Evolutionary conservation across 2,113 vertebrate genomes (phyloP), one percentile per base, ranked within the genome.

Genomic region (rat (Rattus norvegicus)): DNA sequence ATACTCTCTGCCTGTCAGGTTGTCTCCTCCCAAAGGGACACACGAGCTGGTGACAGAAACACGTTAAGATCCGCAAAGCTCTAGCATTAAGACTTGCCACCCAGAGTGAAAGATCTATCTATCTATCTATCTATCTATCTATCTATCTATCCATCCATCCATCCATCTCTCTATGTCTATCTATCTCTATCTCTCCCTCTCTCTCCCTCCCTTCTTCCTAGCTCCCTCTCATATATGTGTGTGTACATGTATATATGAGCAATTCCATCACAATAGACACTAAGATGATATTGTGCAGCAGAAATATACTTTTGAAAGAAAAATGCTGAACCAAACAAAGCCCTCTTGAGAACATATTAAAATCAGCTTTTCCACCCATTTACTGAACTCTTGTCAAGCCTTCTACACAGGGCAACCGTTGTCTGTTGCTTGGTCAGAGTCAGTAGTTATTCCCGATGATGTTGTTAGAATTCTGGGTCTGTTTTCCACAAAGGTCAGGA

Each of bases 401-500:
- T 52, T 76, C 24, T 36, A 95, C 33, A 67, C 33, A 69, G 65
- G n/a, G 28, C 52, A 75, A 90, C 5, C 14, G n/a, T 49, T 0
- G 11, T 56, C 43, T 59, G 56, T 19, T 70, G 69, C 56, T 26
- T 54, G 56, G 56, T n/a, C 30, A 24, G 49, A 7, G 72, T 95
- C 75, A 54, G 70, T 20, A 93, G 67, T 63, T 61, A 90, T 92
- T 86, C 67, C 85, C 91, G 65, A 75, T 80, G 43, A 43, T 86
- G 65, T 12, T n/a, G 61, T 43, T 20, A 7, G 56, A 63, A 90
- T 90, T 28, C 39, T 61, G 11, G 49, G 61, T 89, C 92, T 86
- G 59, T 77, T 95, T 93, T 88, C 80, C 81, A 90, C 80, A 73
- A 89, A 91, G 70, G 39, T 47, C 61, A 61, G 81, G 59, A 73